phyloP scores from a whole-genome alignment of 2,888 invertebrate genomes.

The Cheilosia variabilis region DNA sequence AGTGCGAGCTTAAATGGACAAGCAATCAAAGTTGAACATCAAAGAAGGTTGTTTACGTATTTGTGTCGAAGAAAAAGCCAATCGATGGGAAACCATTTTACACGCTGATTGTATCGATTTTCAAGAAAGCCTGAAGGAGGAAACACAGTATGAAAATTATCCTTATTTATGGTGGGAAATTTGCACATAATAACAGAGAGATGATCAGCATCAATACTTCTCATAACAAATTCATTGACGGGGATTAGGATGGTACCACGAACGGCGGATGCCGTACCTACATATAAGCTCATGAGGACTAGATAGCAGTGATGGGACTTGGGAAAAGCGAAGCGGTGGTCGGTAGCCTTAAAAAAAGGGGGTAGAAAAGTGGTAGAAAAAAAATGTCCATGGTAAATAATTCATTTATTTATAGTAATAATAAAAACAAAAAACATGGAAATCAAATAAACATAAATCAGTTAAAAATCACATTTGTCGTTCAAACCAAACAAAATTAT shows the following conservation, averaged over 20 bases:
- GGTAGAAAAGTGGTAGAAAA: no score
- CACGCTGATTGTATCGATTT: slow-evolving; percentile 39
- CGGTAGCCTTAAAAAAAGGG: no score
- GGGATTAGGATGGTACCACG: slow-evolving; percentile 16
- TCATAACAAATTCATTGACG: slow-evolving; percentile 42
- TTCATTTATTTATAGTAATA: no score
- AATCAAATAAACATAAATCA: no score
- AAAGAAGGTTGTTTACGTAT: slow-evolving; percentile 1
- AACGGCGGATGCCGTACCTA: background rate
- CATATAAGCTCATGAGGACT: background rate
- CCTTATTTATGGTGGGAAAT: slow-evolving; percentile 34
- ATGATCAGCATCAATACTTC: slow-evolving; percentile 36
- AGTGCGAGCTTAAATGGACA: slow-evolving; percentile 3
- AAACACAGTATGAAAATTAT: background rate
- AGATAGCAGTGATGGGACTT: no score
- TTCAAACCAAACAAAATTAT: no score
- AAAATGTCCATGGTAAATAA: no score
- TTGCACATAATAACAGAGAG: slow-evolving; percentile 44
- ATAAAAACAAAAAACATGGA: no score
- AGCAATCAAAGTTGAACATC: background rate
- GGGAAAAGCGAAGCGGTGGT: no score
- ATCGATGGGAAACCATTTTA: no score
- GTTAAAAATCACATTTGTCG: no score
- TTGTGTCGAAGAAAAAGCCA: no score
- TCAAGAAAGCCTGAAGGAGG: slow-evolving; percentile 10